Evolutionary conservation across 2,797 vertebrate genomes (phyloP).

Genomic region (Acrocephalus scirpaceus): DNA sequence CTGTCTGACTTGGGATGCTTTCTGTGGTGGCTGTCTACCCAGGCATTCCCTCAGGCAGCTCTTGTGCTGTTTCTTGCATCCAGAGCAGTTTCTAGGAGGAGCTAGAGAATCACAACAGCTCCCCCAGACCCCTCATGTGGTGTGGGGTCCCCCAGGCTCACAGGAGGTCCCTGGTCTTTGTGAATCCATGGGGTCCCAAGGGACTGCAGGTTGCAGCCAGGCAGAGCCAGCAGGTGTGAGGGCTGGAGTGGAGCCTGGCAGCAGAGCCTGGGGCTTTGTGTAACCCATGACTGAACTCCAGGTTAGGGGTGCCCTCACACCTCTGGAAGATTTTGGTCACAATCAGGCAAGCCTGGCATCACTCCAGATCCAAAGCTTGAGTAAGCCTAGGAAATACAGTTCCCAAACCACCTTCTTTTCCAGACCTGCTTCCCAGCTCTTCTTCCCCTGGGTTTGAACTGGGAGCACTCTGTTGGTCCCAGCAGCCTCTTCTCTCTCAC

Average conservation of each 20-base stretch:
- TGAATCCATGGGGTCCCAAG: neutral
- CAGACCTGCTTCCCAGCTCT: neutral
- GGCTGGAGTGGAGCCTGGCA: neutral
- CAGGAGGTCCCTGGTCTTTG: neutral
- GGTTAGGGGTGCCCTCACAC: neutral
- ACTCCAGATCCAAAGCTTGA: neutral
- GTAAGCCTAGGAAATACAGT: neutral
- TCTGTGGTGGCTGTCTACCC: neutral
- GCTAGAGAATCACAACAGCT: neutral
- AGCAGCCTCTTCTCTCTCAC: neutral
- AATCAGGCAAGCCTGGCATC: neutral
- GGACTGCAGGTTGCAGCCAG: neutral
- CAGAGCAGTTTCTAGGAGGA: neutral
- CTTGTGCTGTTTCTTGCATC: neutral
- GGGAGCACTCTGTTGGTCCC: neutral
- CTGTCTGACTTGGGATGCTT: neutral
- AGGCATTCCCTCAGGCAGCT: neutral
- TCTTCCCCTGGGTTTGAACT: neutral
- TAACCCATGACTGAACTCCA: rapidly evolving
- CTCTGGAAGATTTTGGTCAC: neutral
- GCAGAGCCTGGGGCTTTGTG: neutral
- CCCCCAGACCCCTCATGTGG: neutral
- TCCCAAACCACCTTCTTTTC: neutral
- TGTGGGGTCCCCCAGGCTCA: neutral
- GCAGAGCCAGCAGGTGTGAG: neutral